Evolutionary conservation across 2,888 invertebrate species (phyloP).

Genomic region (Orgyia antiqua): DNA sequence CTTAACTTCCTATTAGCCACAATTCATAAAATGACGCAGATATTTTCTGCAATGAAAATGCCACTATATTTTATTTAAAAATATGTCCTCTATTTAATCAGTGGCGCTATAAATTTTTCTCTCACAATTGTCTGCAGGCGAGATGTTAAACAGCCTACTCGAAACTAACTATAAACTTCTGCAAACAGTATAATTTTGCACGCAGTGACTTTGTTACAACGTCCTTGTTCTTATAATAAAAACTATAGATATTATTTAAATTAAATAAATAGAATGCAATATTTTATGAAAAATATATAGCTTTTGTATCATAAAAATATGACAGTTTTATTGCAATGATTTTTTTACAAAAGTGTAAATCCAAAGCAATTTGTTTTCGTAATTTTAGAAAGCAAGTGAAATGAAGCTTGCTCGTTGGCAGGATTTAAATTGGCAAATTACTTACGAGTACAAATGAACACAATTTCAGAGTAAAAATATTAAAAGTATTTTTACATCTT

Average conservation of each 20-base stretch:
- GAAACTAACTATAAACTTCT: constrained; percentile 43
- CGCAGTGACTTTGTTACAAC: constrained; percentile 35
- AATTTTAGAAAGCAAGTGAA: no score
- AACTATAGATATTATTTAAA: neutral
- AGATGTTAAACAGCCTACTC: constrained; percentile 23
- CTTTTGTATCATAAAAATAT: no score
- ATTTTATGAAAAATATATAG: no score
- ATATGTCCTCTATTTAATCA: constrained; percentile 19
- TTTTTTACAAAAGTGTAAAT: no score
- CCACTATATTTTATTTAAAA: constrained; percentile 9
- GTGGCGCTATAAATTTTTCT: constrained; percentile 27
- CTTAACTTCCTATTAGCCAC: constrained; percentile 15
- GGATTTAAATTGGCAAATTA: no score
- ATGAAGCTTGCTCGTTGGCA: no score
- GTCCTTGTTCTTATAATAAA: constrained; percentile 3
- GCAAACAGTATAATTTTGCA: constrained; percentile 23
- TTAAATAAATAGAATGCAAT: no score
- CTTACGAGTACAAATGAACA: no score
- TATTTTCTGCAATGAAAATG: constrained; percentile 15
- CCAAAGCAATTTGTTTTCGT: no score
- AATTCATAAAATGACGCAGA: constrained; percentile 15
- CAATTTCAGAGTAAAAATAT: no score
- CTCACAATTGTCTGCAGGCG: constrained; percentile 28
- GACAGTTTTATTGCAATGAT: no score
- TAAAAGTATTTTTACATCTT: no score